Conservation (phyloP, 2,113 vertebrate species). For the Lichenostomus cassidix region DNA sequence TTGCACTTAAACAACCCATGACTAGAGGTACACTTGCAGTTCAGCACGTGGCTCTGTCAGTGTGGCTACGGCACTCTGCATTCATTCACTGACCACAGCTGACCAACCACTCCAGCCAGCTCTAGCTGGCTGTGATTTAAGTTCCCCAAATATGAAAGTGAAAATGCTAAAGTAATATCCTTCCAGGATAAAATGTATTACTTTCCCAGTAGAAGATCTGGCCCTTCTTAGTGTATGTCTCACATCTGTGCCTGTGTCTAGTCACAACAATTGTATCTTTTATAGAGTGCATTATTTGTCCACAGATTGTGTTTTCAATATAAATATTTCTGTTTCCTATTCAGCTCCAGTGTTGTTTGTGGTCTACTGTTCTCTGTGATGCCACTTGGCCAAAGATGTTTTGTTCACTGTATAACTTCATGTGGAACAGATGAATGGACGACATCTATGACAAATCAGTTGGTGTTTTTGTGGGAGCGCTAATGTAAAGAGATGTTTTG, state of each 20-base stretch:
- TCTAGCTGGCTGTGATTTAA: neutral
- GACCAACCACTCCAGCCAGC: rapidly evolving
- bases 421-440: neutral
- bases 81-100: rapidly evolving
- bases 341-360: neutral
- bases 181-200: neutral
- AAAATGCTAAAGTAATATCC: neutral
- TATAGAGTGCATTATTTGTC: neutral
- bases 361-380: neutral
- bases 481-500: neutral
- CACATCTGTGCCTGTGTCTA: neutral
- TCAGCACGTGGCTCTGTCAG: rapidly evolving
- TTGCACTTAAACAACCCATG: neutral
- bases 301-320: conserved; percentile 6
- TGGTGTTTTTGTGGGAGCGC: neutral
- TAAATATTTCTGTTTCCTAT: conserved; percentile 38
- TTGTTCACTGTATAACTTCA: neutral
- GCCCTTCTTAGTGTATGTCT: neutral
- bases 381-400: neutral
- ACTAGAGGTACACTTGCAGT: neutral
- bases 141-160: neutral
- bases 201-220: neutral
- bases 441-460: neutral
- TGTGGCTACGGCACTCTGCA: rapidly evolving
- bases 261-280: neutral